Percentiles rank a stretch among this genome's conserved stretches.
These are phyloP conservation scores for Canis aureus DNA, from an alignment of 2,113 vertebrate species.

Conservation along the genomic window DNA sequence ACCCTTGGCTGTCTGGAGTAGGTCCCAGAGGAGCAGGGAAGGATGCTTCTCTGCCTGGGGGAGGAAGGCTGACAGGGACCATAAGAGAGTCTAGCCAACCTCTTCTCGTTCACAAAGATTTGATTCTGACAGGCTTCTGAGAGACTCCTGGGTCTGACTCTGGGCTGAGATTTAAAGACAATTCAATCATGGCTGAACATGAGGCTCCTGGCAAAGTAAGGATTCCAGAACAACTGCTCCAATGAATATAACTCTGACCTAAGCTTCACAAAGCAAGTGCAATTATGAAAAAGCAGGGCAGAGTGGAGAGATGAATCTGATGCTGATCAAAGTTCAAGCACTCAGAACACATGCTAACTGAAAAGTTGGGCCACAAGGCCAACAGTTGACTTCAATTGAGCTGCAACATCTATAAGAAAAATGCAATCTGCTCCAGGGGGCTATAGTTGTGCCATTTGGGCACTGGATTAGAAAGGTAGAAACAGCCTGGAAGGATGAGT, in stretches of 20 bases:
- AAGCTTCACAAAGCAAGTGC: background rate
- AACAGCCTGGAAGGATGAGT: background rate
- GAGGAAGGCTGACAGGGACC: accelerated
- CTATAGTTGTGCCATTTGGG: background rate
- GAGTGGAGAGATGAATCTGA: background rate
- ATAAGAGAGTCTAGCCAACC: background rate
- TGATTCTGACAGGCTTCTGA: slow-evolving; percentile 22
- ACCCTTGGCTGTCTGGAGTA: background rate
- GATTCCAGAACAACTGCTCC: background rate
- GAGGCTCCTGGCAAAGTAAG: slow-evolving; percentile 2
- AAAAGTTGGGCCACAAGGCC: background rate
- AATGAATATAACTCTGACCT: slow-evolving; percentile 9
- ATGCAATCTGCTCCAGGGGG: background rate
- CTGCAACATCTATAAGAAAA: slow-evolving; percentile 17
- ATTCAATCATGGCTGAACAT: background rate
- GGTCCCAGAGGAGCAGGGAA: background rate
- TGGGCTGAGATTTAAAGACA: slow-evolving; percentile 7
- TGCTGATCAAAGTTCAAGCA: background rate
- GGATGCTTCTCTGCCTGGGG: background rate
- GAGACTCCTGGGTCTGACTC: background rate
- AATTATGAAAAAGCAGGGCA: slow-evolving; percentile 48
- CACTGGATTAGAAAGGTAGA: background rate
- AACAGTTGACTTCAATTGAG: background rate
- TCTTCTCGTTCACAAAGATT: background rate
- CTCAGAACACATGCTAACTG: background rate